Evolutionary conservation across 2,797 vertebrate species (phyloP), one percentile per base, ranked within the genome.

Genomic region (Sebastes variabilis): DNA sequence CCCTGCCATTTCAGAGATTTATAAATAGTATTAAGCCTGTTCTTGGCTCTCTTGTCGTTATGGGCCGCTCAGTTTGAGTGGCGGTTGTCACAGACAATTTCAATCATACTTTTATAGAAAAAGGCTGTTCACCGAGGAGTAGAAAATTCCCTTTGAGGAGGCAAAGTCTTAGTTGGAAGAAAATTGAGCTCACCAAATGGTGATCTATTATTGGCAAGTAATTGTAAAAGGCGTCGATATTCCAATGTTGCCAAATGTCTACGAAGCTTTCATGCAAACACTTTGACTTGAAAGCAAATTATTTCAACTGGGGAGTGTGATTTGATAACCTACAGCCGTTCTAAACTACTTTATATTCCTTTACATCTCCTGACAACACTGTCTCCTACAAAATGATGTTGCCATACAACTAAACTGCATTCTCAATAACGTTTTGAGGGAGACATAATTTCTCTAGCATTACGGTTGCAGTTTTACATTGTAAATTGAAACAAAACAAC

Each of bases 11-110:
- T 93, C 86, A 71, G 85, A 93, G 93, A 91, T 94, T 94, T 95
- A 94, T 94, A 95, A 95, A 95, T 95, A 95, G 93, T 91, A 90
- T 94, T 94, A 94, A 94, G 93, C 91, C 91, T 93, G 89, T 94
- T 92, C 90, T 94, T 93, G 92, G 92, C 92, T 94, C 89, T 88
- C 89, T 87, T 90, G 87, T 91, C 87, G 76, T 92, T 91, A 92
- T 88, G 91, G 91, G 87, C 87, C 83, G 84, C 89, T 93, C 86
- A 83, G 79, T 94, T 94, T 94, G 94, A 95, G 91, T 95, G 93
- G 93, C 91, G 89, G 89, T 95, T 95, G 94, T 95, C 94, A 95
- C 80, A 89, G 81, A 88, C 89, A 92, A 94, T 95, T 94, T 94
- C 89, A 88, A 88, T 94, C 92, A 94, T 87, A 90, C 91, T 92